A percentile compares a stretch with the other conserved stretches of the same genome.
phyloP scores from a whole-genome alignment of 2,113 vertebrate species.

The Daubentonia madagascariensis region DNA sequence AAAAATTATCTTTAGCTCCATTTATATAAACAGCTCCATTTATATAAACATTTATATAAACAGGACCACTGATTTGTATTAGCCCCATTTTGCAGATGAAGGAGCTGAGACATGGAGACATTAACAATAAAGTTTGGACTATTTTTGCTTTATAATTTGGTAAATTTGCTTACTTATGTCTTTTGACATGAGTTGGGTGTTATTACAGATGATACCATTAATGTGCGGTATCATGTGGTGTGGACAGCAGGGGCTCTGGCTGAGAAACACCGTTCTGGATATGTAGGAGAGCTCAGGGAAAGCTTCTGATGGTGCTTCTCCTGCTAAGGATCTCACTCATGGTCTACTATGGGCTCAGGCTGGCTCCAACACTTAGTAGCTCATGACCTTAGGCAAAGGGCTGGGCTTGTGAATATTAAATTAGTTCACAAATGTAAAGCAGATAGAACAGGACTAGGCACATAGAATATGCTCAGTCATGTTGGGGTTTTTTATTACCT shows the following conservation, averaged over 20 bases:
- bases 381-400: not conserved
- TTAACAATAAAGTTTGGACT: not conserved
- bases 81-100: not conserved
- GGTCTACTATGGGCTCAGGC: not conserved
- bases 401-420: not conserved
- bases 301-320: not conserved
- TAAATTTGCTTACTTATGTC: not conserved
- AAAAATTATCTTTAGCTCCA: not conserved
- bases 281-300: not conserved
- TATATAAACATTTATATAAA: not conserved
- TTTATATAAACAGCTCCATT: not conserved
- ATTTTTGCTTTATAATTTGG: not conserved
- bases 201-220: not conserved
- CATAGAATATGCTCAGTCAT: not conserved
- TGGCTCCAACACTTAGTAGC: not conserved
- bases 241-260: not conserved
- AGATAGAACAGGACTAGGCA: not conserved
- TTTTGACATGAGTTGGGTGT: not conserved
- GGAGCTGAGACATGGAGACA: not conserved
- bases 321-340: not conserved
- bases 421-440: not conserved
- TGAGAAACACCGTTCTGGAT: not conserved
- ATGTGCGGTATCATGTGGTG: rapidly evolving
- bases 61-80: not conserved
- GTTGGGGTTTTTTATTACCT: not conserved